Evolutionary conservation across 2,113 vertebrate genomes (phyloP), one percentile per base, ranked within the genome.

Genomic region (Cettia cetti): DNA sequence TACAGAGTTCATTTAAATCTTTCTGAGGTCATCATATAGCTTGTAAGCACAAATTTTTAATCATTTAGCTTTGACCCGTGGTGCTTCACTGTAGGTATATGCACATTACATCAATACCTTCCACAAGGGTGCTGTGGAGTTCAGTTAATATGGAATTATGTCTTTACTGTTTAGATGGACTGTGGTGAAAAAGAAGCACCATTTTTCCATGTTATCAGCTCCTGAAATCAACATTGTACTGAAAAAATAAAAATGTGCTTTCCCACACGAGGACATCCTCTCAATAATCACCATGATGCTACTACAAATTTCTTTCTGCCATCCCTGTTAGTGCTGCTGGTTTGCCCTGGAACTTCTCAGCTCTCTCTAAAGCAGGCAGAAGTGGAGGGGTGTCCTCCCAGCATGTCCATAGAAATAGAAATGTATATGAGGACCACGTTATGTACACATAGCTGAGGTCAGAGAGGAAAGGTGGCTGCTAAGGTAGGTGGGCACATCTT

Each of bases 401-500:
- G 13, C 35, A 24, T 42, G 2, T 16, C 75, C 84, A 2, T 0
- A 82, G 50, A 65, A 84, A 47, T 9, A 47, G n/a, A 78, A 72
- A 70, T 12, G 12, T 7, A 11, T 26, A 8, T 66, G 22, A 44
- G 35, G 28, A 12, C 6, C 11, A 15, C 15, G 15, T 30, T 37
- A 3, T 10, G 11, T 11, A 10, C 18, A 21, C 15, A 24, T 5
- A 47, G 42, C 7, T 50, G 82, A 90, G 71, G 91, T 86, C 65
- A 92, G 83, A 72, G 40, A 74, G 70, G 78, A 63, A 92, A 89
- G 86, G 82, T 37, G 82, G 64, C 49, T 95, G 75, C 89, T 76
- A 15, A 78, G 74, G 66, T 6, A 65, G 81, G 59, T 18, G 71
- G 78, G 82, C 69, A 69, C 69, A 50, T 76, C n/a, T n/a, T n/a